phyloP scores from a whole-genome alignment of 2,888 invertebrate species.

The Thecophora atra region DNA sequence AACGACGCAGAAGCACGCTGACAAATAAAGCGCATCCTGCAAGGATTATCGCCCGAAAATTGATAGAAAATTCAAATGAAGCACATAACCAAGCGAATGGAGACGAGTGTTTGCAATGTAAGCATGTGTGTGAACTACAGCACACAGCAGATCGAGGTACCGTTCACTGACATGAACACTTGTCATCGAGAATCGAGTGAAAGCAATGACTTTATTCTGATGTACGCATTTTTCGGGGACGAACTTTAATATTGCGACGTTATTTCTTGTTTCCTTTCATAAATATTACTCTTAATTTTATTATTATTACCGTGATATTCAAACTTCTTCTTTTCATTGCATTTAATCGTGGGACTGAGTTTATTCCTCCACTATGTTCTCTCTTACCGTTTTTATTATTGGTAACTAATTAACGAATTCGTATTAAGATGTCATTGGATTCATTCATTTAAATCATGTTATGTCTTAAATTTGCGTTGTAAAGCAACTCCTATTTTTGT shows the following conservation, averaged over 20 bases:
- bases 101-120: background rate
- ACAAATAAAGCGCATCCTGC: background rate
- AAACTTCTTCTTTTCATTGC: no score
- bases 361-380: no score
- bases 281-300: no score
- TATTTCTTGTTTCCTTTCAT: no score
- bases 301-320: no score
- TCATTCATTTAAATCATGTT: no score
- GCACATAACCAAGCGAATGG: background rate
- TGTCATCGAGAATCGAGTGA: background rate
- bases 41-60: background rate
- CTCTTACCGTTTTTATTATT: no score
- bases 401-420: no score
- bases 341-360: no score
- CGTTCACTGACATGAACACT: background rate
- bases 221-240: background rate
- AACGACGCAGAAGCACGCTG: background rate
- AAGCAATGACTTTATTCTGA: background rate
- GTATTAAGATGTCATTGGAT: no score
- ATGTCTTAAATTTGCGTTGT: no score
- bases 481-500: no score
- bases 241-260: background rate
- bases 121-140: background rate
- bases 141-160: background rate
- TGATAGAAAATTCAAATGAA: slow-evolving; percentile 2